Evolutionary conservation across 2,797 vertebrate genomes (phyloP).

Genomic region (Melopsittacus undulatus): DNA sequence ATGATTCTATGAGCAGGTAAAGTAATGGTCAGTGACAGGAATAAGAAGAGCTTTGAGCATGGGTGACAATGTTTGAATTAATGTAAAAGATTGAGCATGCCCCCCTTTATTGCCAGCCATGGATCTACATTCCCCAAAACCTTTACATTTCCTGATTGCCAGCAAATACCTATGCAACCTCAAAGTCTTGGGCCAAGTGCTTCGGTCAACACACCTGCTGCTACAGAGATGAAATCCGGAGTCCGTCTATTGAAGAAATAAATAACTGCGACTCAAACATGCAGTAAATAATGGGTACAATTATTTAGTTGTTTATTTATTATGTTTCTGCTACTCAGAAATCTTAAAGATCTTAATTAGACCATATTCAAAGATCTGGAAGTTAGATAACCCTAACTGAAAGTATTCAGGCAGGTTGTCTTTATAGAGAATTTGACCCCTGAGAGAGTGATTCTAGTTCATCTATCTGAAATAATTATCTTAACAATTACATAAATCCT

Average conservation of each 20-base stretch:
- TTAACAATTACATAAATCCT: background rate
- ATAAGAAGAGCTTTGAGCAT: background rate
- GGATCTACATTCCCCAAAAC: background rate
- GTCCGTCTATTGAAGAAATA: background rate
- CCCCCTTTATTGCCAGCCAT: background rate
- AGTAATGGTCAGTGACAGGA: background rate
- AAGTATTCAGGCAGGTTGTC: background rate
- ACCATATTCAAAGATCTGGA: background rate
- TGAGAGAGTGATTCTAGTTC: background rate
- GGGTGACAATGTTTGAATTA: background rate
- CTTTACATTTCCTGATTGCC: background rate
- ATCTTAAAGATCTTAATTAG: background rate
- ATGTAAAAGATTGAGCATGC: rapidly evolving
- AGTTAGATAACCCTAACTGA: background rate
- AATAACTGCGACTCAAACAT: background rate
- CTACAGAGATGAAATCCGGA: background rate
- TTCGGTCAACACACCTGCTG: rapidly evolving
- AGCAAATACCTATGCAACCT: background rate
- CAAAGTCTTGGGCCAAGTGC: background rate
- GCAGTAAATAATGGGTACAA: background rate
- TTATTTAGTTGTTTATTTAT: background rate
- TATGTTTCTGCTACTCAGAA: background rate
- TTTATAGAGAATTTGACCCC: background rate
- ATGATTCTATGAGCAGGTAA: background rate
- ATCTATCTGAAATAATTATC: background rate